phyloP scores from a whole-genome alignment of 2,888 invertebrate genomes.

The Drosophila putrida region DNA sequence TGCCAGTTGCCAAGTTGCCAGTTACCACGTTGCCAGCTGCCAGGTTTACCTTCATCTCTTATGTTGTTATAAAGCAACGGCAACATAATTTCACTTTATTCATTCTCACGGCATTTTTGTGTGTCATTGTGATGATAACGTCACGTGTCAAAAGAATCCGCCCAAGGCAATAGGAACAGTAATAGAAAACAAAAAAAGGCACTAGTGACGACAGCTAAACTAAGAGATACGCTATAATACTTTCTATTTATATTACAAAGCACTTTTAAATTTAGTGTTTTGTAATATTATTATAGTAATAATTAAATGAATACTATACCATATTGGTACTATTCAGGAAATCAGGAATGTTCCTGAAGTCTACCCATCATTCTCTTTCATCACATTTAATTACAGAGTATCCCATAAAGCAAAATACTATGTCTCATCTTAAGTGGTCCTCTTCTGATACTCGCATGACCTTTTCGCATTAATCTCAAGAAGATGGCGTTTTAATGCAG shows the following conservation, averaged over 20 bases:
- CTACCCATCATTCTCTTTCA: too few species aligned
- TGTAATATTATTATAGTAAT: too few species aligned
- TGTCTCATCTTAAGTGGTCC: conserved; percentile 52
- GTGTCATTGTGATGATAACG: conserved; percentile 52
- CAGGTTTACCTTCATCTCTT: conserved; percentile 18
- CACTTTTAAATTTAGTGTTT: too few species aligned
- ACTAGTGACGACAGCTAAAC: neutral
- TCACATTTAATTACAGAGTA: conserved; percentile 24
- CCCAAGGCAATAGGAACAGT: conserved; percentile 42
- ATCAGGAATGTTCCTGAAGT: too few species aligned
- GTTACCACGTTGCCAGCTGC: conserved; percentile 12
- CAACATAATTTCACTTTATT: conserved; percentile 66
- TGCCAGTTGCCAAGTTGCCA: conserved; percentile 23
- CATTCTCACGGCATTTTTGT: conserved; percentile 50
- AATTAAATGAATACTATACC: too few species aligned
- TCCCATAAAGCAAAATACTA: conserved; percentile 60
- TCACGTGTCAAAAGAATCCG: conserved; percentile 56
- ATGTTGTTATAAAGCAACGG: conserved; percentile 56
- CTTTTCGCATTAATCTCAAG: conserved; percentile 76
- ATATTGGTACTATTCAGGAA: too few species aligned
- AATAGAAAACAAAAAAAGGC: neutral
- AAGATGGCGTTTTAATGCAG: conserved; percentile 75
- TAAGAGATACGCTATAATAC: neutral
- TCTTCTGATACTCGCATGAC: conserved; percentile 62
- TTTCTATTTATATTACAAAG: too few species aligned